Evolutionary conservation across 2,888 invertebrate species (phyloP).

Genomic region (Coelogynopora nodosa): DNA sequence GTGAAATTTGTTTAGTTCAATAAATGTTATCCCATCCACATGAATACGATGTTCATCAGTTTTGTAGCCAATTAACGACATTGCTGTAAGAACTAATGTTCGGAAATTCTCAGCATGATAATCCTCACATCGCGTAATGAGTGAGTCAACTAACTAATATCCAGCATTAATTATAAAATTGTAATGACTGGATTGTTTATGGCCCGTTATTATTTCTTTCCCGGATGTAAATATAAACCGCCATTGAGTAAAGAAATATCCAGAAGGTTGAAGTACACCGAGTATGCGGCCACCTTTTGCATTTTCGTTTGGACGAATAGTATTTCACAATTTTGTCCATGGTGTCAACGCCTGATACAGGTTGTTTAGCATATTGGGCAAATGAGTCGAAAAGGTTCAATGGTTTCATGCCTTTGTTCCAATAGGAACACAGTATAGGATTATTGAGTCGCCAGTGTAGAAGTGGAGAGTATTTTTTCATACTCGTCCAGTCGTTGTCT

Average conservation of each 20-base stretch:
- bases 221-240: not conserved
- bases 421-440: too few relatives aligned
- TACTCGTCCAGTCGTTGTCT: too few relatives aligned
- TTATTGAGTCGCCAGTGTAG: not conserved
- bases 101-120: not conserved
- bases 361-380: too few relatives aligned
- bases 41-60: not conserved
- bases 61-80: not conserved
- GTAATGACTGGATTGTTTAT: not conserved
- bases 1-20: not conserved
- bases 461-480: not conserved
- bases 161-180: not conserved
- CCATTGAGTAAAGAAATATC: not conserved
- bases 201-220: not conserved
- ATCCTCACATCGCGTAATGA: not conserved
- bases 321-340: too few relatives aligned
- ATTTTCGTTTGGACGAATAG: not conserved
- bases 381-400: too few relatives aligned
- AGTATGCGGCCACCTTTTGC: not conserved
- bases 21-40: not conserved
- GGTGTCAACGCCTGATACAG: too few relatives aligned
- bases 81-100: not conserved
- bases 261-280: not conserved
- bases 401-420: not conserved
- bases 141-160: not conserved